phyloP scores from a whole-genome alignment of 2,888 invertebrate species.

The Ephialtes manifestator region DNA sequence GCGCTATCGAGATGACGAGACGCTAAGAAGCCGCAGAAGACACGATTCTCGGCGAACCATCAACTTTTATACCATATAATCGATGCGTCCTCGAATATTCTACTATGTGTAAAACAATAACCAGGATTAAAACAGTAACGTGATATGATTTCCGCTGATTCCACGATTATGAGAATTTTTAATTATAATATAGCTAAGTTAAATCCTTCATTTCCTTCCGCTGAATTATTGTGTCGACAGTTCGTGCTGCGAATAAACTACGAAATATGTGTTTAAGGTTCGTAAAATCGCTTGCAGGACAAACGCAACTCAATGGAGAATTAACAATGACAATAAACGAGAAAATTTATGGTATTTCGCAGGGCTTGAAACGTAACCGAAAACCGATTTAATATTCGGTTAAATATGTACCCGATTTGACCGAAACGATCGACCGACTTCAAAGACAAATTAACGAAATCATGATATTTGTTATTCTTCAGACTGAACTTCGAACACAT shows the following conservation, averaged over 20 bases:
- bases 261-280: not conserved
- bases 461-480: too few species aligned
- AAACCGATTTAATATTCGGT: too few species aligned
- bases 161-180: conserved; percentile 4
- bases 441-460: too few species aligned
- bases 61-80: conserved; percentile 8
- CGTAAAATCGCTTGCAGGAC: conserved; percentile 3
- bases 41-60: conserved; percentile 30
- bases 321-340: conserved; percentile 20
- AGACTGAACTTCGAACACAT: too few species aligned
- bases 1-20: conserved; percentile 14
- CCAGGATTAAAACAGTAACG: conserved; percentile 36
- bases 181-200: not conserved
- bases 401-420: too few species aligned
- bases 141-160: conserved; percentile 48
- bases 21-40: conserved; percentile 37
- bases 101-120: conserved; percentile 17
- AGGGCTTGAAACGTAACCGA: too few species aligned
- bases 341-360: too few species aligned
- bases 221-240: not conserved
- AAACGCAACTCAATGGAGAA: conserved; percentile 5
- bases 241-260: not conserved
- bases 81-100: conserved; percentile 2
- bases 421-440: too few species aligned
- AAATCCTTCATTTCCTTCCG: conserved; percentile 20